phyloP scores from a whole-genome alignment of 2,797 vertebrate species.

The Forpus xanthops region DNA sequence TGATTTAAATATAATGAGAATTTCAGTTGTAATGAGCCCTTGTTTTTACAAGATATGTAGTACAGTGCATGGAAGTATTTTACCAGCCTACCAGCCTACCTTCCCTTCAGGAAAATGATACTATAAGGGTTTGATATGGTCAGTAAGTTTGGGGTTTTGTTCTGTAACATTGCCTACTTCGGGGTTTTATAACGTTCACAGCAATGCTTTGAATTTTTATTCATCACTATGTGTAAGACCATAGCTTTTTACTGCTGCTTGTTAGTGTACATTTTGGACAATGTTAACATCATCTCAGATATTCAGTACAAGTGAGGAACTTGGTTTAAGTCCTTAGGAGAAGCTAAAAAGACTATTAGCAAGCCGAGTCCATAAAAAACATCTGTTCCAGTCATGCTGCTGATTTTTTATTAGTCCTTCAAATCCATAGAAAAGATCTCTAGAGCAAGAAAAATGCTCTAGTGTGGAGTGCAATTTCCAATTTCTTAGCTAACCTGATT shows the following conservation, averaged over 20 bases:
- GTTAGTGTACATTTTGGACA: conserved; percentile 78
- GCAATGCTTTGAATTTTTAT: conserved; percentile 71
- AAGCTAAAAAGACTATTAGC: conserved; percentile 81
- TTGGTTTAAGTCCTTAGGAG: conserved; percentile 80
- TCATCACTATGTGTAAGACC: conserved; percentile 63
- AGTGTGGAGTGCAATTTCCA: conserved; percentile 77
- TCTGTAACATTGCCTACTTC: conserved; percentile 6
- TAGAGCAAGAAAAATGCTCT: conserved; percentile 80
- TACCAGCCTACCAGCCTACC: background rate
- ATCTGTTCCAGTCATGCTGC: conserved; percentile 87
- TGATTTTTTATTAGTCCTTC: conserved; percentile 84
- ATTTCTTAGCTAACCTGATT: conserved; percentile 81
- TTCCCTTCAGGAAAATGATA: conserved; percentile 14
- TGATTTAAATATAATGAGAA: conserved; percentile 4
- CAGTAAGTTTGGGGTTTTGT: background rate
- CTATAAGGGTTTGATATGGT: background rate
- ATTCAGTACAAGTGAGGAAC: conserved; percentile 77
- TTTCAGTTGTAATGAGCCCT: background rate
- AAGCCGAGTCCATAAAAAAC: conserved; percentile 80
- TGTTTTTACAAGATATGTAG: background rate
- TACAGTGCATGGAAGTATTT: background rate
- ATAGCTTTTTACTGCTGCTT: conserved; percentile 75
- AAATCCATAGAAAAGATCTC: conserved; percentile 80
- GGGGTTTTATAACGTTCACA: conserved; percentile 61
- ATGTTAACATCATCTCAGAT: conserved; percentile 82